These are phyloP conservation scores for Chaetorhynchus papuensis DNA, from an alignment of 2,113 vertebrate species.

Conservation along the genomic window DNA sequence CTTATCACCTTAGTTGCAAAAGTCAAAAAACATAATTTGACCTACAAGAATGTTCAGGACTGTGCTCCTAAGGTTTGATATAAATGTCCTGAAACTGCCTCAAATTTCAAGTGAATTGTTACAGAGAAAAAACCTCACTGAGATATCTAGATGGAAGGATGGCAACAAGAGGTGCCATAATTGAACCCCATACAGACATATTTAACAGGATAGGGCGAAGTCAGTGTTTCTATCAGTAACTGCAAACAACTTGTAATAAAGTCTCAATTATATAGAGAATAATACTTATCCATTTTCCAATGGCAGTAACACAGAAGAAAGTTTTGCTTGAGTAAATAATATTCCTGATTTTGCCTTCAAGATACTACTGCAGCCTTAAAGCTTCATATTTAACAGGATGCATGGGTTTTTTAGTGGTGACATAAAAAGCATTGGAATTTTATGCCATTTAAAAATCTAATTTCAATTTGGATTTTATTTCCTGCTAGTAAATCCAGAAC, in stretches of 20 bases:
- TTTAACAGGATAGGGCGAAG: background rate
- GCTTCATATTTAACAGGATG: background rate
- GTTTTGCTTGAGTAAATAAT: background rate
- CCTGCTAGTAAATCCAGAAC: constrained; percentile 10
- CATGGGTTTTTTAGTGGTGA: background rate
- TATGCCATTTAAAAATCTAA: constrained; percentile 2
- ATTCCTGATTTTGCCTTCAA: background rate
- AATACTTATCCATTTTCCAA: background rate
- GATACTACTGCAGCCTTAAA: background rate
- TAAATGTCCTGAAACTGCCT: background rate
- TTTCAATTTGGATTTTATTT: constrained; percentile 29
- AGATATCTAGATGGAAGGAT: background rate
- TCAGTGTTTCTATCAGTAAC: background rate
- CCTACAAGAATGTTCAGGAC: background rate
- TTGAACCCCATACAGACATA: background rate
- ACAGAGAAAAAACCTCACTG: background rate
- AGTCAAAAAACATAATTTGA: background rate
- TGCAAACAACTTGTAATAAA: background rate
- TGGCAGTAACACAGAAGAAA: background rate
- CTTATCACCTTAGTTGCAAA: background rate
- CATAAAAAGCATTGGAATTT: background rate
- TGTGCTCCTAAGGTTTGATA: background rate
- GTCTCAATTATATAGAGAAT: background rate
- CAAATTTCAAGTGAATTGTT: background rate
- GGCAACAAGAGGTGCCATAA: background rate